phyloP scores from a whole-genome alignment of 2,888 invertebrate species.

The Epistrophe eligans region DNA sequence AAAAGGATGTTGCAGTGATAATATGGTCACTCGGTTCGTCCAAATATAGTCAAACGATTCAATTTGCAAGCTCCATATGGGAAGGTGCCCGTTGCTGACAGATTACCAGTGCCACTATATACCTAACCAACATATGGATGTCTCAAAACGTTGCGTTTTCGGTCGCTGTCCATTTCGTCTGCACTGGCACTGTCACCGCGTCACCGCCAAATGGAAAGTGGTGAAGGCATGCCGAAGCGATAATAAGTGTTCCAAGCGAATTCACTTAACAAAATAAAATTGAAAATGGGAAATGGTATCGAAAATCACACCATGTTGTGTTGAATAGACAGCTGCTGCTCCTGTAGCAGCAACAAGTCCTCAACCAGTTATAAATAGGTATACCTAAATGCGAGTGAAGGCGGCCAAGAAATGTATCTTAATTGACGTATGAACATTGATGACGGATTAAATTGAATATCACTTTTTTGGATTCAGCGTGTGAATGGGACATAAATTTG shows the following conservation, averaged over 20 bases:
- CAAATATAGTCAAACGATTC: constrained; percentile 83
- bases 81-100: constrained; percentile 72
- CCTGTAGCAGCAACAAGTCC: neutral
- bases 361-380: neutral
- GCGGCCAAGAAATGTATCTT: constrained; percentile 67
- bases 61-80: constrained; percentile 79
- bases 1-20: constrained; percentile 82
- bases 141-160: constrained; percentile 62
- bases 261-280: constrained; percentile 39
- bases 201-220: constrained; percentile 61
- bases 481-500: constrained; percentile 74
- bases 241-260: constrained; percentile 66
- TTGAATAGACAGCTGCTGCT: constrained; percentile 23
- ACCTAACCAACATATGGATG: constrained; percentile 77
- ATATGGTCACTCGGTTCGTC: constrained; percentile 82
- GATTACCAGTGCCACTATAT: constrained; percentile 71
- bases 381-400: constrained; percentile 25
- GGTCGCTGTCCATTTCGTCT: constrained; percentile 19
- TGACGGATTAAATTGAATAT: constrained; percentile 58
- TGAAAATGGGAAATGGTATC: constrained; percentile 57
- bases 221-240: constrained; percentile 58
- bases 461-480: constrained; percentile 68
- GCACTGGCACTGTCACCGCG: constrained; percentile 4
- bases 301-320: constrained; percentile 59
- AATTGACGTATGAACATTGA: constrained; percentile 71